Percentiles rank a stretch among this genome's conserved stretches.
Conservation (phyloP, 1,140 invertebrate species). For the Drosophila subpulchrella region DNA sequence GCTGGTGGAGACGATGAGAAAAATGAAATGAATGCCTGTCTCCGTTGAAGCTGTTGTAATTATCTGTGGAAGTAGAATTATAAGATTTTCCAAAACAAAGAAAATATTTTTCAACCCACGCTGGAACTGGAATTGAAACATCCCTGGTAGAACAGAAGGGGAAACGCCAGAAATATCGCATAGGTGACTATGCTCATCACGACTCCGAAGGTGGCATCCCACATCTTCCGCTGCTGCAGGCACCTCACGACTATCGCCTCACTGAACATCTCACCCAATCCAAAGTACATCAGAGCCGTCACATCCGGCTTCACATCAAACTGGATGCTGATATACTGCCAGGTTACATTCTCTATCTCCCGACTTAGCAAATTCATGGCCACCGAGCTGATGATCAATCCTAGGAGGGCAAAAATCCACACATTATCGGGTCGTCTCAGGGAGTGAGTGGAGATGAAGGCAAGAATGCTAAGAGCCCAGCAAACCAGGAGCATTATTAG, state of each 20-base stretch:
- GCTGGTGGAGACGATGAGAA: constrained; percentile 10
- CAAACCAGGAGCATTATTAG: background rate
- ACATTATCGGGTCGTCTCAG: constrained; percentile 14
- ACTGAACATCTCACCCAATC: constrained; percentile 10
- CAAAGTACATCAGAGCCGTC: constrained; percentile 22
- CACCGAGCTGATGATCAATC: constrained; percentile 20
- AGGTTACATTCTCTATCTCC: constrained; percentile 44
- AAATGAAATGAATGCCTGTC: constrained; percentile 13
- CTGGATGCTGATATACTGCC: constrained; percentile 41
- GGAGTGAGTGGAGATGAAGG: constrained; percentile 30
- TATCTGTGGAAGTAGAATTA: constrained; percentile 11
- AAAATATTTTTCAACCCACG: background rate
- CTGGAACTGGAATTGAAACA: constrained; percentile 20
- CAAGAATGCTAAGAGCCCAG: constrained; percentile 7
- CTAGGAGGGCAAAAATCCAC: constrained; percentile 2
- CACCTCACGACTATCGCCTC: constrained; percentile 8
- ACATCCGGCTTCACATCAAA: constrained; percentile 15
- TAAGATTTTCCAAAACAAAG: background rate
- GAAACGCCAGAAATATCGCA: constrained; percentile 25
- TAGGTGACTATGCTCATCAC: constrained; percentile 34
- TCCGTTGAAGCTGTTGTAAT: constrained; percentile 12
- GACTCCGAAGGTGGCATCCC: constrained; percentile 36
- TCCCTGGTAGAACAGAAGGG: constrained; percentile 12
- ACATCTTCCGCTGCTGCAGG: background rate
- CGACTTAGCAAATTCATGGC: background rate